Conservation (phyloP, 2,888 invertebrate genomes). For the Ceriagrion tenellum region DNA sequence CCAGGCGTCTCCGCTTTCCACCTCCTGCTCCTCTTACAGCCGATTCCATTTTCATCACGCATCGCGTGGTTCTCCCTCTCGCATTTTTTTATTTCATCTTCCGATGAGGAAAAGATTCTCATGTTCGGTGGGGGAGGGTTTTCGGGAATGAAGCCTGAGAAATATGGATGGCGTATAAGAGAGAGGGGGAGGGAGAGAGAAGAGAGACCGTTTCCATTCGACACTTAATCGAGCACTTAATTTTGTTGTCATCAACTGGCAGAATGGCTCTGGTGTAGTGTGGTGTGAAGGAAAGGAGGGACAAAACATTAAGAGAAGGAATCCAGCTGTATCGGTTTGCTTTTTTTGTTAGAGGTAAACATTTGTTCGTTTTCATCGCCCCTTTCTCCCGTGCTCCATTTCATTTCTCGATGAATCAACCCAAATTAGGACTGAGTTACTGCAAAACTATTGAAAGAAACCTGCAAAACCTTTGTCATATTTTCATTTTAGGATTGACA, state of each 20-base stretch:
- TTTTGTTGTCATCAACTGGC: constrained; percentile 15
- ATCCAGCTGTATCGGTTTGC: background rate
- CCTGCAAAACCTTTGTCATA: too few species aligned
- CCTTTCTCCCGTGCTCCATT: background rate
- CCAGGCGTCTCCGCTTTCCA: background rate
- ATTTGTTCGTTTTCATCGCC: background rate
- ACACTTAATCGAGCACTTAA: constrained; percentile 13
- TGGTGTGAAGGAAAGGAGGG: background rate
- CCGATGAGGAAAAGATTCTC: background rate
- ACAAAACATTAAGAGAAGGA: background rate
- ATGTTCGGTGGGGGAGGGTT: background rate
- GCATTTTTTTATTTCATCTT: background rate
- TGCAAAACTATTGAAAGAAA: too few species aligned
- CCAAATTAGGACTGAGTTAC: too few species aligned
- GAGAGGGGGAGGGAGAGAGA: background rate
- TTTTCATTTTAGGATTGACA: too few species aligned
- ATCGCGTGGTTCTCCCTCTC: background rate
- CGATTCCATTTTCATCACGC: constrained; percentile 3
- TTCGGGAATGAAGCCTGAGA: background rate
- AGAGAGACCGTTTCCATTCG: background rate
- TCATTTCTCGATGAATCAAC: background rate
- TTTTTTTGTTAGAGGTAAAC: background rate
- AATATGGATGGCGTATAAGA: too few species aligned
- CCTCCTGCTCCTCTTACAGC: background rate
- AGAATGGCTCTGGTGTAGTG: background rate